Evolutionary conservation across 2,113 vertebrate genomes (phyloP).

Genomic region (Takifugu flavidus): DNA sequence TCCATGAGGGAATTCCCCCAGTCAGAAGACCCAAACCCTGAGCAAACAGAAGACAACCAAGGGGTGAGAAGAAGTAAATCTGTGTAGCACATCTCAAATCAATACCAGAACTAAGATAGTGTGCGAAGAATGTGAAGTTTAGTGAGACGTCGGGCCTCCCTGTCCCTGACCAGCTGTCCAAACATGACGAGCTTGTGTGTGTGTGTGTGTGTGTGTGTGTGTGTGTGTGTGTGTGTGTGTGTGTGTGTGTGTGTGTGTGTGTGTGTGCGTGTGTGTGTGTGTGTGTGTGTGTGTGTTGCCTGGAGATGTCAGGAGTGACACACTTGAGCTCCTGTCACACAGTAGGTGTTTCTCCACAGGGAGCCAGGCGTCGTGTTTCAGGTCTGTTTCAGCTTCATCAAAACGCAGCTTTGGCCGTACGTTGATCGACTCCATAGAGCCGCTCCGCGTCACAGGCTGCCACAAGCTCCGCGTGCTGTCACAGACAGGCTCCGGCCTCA

Average conservation of each 20-base stretch:
- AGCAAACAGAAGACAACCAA: conserved; percentile 23
- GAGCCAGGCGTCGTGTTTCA: conserved; percentile 58
- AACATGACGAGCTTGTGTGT: conserved; percentile 41
- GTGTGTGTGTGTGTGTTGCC: conserved; percentile 31
- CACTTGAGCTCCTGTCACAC: conserved; percentile 54
- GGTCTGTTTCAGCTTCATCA: conserved; percentile 64
- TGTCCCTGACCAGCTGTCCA: too few species aligned
- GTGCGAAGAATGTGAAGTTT: conserved; percentile 49
- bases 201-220: conserved; percentile 17
- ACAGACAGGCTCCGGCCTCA: background rate
- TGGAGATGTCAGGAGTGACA: conserved; percentile 61
- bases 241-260: conserved; percentile 32
- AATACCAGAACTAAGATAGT: conserved; percentile 33
- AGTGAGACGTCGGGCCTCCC: conserved; percentile 41
- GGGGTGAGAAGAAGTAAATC: conserved; percentile 29
- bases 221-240: conserved; percentile 19
- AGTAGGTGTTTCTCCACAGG: conserved; percentile 63
- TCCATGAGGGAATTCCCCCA: conserved; percentile 19
- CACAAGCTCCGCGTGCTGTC: background rate
- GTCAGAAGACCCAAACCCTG: conserved; percentile 31
- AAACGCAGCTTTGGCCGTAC: conserved; percentile 57
- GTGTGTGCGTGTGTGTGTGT: too few species aligned
- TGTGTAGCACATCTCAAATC: conserved; percentile 40
- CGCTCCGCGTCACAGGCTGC: background rate
- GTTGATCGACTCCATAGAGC: conserved; percentile 41